Evolutionary conservation across 2,797 vertebrate species (phyloP), one percentile per base, ranked within the genome.

Genomic region (Hippopotamyrus pictus): DNA sequence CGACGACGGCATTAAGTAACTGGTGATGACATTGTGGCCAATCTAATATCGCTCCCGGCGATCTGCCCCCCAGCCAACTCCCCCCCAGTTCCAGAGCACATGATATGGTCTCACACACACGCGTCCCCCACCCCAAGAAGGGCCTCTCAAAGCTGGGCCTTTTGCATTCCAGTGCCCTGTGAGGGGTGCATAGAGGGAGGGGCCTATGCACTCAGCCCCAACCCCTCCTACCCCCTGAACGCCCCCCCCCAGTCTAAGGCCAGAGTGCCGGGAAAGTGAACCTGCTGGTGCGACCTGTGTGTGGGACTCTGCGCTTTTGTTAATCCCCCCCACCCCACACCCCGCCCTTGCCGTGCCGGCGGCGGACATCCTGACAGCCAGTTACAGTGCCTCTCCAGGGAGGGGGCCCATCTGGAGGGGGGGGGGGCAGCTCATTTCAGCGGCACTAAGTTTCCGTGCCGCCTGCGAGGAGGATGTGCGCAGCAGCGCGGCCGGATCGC

Each of bases 121-220:
- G 1, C 9, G 9, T 11, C 8, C 8, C 7, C 7, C 22, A 19
- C n/a, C 83, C 44, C 8, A 46, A 19, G 3, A n/a, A 37, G 83
- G 44, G 44, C 83, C 83, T 51, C 46, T 19, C 44, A 85, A 51
- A 51, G 83, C 46, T 25, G 19, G 48, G 83, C 83, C 50, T 86
- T 86, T 86, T 53, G 11, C 83, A 86, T 86, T 86, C 83, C 83
- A 86, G 46, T 11, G 46, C 82, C 46, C 82, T 51, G 82, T 51
- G 48, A 51, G 37, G 83, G 37, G 76, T 41, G 79, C 14, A 19
- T 17, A 17, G 29, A 8, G 76, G 79, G 48, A 9, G 83, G 46
- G 50, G 48, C 51, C 50, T 53, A 25, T 33, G 48, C 3, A 1
- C 84, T 86, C 25, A 14, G 84, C 22, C 25, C 51, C 22, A 5